Base-by-base conservation (phyloP, 2,888 invertebrate species). In the Coelinius sp. region DNA sequence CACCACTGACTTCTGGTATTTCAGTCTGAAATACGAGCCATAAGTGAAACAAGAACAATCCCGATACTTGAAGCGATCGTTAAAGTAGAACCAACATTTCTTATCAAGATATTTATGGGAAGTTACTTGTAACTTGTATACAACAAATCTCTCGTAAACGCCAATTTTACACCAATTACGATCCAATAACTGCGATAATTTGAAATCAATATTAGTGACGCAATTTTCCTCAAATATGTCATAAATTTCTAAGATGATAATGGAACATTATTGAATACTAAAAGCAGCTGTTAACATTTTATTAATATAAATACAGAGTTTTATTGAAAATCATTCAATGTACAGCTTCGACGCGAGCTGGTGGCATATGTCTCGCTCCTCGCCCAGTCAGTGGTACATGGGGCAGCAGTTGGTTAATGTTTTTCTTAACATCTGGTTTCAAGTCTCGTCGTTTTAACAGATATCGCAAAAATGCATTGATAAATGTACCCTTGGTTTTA, bases 401-500 rank as follows among this genome's bases (percentile, higher is more conserved):
- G 7, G 76, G 71, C 24, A 76, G 22, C 44, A 79, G 49, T 10
- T 62, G 31, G 6, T 22, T 20, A 25, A 80, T 68, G 7, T 74
- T 3, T 4, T 49, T 20, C 65, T 71, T 74, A 63, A 63, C 70
- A 3, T 20, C 22, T 12, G n/a, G 8, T 2, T 41, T 35, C 5
- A 79, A 5, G 0, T 56, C 14, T 10, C 67, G 25, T n/a, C 75
- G 71, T 5, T 46, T 62, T 38, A 73, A 1, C 1, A 76, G 24
- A 35, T 76, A 66, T 10, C 59, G 62, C 49, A 79, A 73, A 22
- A 75, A 71, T 1, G 53, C 73, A 2, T 52, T 67, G 12, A 80
- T n/a, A 64, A 79, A 78, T 10, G 53, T n/a, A 5, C 76, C 78
- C 52, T 70, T 70, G 10, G 78, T 77, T 35, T 71, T 72, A 59